A percentile compares a stretch with the other conserved stretches of the same genome.
These are phyloP conservation scores for Crocuta crocuta DNA, from an alignment of 2,113 vertebrate species.

Conservation along the genomic window DNA sequence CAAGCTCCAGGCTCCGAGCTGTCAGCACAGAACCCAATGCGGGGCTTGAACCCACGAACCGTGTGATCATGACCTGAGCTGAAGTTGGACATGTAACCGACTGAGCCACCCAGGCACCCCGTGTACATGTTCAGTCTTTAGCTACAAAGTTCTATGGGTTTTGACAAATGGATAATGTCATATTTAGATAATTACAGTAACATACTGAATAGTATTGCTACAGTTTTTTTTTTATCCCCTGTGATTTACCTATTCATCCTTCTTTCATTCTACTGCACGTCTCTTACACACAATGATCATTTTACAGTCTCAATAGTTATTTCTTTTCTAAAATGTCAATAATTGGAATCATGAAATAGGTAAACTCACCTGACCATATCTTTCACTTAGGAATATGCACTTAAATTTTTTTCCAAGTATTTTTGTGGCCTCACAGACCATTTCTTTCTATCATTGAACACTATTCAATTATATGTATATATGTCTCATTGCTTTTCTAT, in stretches of 20 bases:
- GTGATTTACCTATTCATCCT: not conserved
- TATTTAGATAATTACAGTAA: not conserved
- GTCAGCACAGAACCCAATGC: too few species aligned
- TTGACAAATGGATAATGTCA: too few species aligned
- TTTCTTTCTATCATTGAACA: not conserved
- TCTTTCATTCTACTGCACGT: not conserved
- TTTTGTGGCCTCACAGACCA: not conserved
- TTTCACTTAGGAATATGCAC: too few species aligned
- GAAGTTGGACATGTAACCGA: too few species aligned
- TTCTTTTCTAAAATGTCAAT: not conserved
- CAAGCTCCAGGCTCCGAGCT: too few species aligned
- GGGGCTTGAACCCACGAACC: too few species aligned
- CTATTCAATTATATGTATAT: too few species aligned
- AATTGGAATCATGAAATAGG: not conserved
- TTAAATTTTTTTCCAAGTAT: not conserved
- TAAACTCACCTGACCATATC: not conserved
- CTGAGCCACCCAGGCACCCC: too few species aligned
- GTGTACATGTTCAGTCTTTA: too few species aligned
- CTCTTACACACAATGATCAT: rapidly evolving
- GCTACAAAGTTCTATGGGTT: too few species aligned
- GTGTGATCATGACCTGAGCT: too few species aligned
- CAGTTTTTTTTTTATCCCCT: not conserved
- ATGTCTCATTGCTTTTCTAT: not conserved
- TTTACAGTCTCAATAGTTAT: not conserved
- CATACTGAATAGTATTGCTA: too few species aligned